phyloP scores from a whole-genome alignment of 2,113 vertebrate genomes.

The Gila orcuttii region DNA sequence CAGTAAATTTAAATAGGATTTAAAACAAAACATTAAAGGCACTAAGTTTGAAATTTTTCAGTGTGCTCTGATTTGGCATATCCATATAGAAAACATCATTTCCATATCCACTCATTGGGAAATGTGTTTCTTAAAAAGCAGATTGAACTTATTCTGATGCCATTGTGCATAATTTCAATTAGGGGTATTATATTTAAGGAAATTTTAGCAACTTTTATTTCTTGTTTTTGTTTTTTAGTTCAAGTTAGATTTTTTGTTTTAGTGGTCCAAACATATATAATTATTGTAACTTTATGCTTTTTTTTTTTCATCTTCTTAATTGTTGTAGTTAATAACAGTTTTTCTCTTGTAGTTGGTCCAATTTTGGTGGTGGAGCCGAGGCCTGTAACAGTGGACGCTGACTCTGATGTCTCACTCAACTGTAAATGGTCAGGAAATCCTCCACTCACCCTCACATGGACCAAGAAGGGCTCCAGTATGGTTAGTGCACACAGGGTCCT shows the following conservation, averaged over 20 bases:
- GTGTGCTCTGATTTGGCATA: neutral
- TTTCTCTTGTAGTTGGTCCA: slow-evolving; percentile 81
- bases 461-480: slow-evolving; percentile 96
- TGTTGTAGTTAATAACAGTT: neutral
- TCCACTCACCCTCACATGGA: slow-evolving; percentile 95
- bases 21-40: neutral
- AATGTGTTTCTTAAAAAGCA: neutral
- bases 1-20: neutral
- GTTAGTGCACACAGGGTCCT: slow-evolving; percentile 65
- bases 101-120: neutral
- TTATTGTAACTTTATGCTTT: neutral
- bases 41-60: neutral
- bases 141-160: neutral
- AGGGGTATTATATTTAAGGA: neutral
- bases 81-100: neutral
- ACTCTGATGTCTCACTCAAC: slow-evolving; percentile 90
- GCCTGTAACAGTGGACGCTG: slow-evolving; percentile 87
- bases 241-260: neutral
- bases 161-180: neutral
- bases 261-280: neutral
- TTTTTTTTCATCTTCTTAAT: neutral
- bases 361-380: slow-evolving; percentile 91
- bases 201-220: no score
- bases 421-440: slow-evolving; percentile 96
- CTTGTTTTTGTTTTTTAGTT: neutral